A percentile compares a stretch with the other conserved stretches of the same genome.
These are phyloP conservation scores for Periphyllus acericola DNA, from an alignment of 2,888 invertebrate species.

Conservation along the genomic window DNA sequence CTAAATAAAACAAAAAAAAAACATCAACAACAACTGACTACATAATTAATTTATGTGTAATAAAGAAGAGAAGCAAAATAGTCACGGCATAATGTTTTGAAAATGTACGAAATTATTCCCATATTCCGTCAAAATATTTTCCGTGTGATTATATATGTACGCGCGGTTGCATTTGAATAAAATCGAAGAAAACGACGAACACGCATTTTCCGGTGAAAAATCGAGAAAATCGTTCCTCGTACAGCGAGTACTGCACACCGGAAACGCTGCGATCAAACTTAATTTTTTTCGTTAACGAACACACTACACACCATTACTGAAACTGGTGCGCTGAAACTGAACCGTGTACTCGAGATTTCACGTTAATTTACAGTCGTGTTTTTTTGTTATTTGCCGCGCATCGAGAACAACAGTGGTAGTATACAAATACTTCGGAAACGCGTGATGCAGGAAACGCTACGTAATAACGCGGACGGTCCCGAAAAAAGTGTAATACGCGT, in stretches of 20 bases:
- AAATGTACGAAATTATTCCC: conserved; percentile 22
- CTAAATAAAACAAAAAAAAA: background rate
- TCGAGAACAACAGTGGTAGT: background rate
- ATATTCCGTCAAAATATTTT: background rate
- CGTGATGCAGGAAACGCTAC: too few species aligned
- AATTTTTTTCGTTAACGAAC: background rate
- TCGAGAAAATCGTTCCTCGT: background rate
- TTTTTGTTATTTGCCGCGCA: background rate
- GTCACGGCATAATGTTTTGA: background rate
- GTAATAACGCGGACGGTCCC: too few species aligned
- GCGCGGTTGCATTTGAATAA: background rate
- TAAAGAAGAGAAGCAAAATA: background rate
- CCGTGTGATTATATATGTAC: background rate
- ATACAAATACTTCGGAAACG: too few species aligned
- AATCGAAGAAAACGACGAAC: background rate
- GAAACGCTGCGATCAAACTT: background rate
- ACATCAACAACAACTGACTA: conserved; percentile 8
- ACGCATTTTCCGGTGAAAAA: background rate
- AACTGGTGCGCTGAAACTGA: background rate
- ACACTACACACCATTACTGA: background rate
- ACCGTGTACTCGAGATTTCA: background rate
- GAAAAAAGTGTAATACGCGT: background rate
- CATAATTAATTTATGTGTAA: conserved; percentile 33
- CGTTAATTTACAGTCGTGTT: background rate
- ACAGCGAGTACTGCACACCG: background rate